Conservation (phyloP, 2,888 invertebrate genomes). For the Allolobophora icterica region DNA sequence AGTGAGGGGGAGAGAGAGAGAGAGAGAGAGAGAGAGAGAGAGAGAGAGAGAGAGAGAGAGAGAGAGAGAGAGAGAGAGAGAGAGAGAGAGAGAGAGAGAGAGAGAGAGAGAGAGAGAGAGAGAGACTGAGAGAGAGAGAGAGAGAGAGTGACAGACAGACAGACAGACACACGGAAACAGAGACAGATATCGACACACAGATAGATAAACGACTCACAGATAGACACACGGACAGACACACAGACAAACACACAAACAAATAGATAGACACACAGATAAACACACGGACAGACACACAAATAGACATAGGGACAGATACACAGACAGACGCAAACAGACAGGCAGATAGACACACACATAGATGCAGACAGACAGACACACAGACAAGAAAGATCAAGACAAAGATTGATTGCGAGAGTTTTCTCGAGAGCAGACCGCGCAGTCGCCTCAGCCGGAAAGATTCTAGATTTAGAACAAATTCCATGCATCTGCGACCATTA, state of each 20-base stretch:
- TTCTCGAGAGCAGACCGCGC: not conserved
- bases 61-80: too few relatives aligned
- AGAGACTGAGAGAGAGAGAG: too few relatives aligned
- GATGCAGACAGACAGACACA: not conserved
- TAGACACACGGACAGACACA: not conserved
- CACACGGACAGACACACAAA: not conserved
- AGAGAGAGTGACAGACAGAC: too few relatives aligned
- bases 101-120: too few relatives aligned
- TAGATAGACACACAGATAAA: not conserved
- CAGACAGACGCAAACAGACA: not conserved
- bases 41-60: too few relatives aligned
- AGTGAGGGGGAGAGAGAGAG: too few relatives aligned
- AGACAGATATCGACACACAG: too few relatives aligned
- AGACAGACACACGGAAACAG: too few relatives aligned
- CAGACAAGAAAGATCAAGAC: not conserved
- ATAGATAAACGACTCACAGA: too few relatives aligned
- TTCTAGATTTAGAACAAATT: slow-evolving; percentile 5
- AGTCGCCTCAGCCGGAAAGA: not conserved
- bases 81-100: too few relatives aligned
- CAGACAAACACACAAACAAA: not conserved
- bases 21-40: too few relatives aligned
- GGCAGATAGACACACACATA: not conserved
- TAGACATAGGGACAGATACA: not conserved
- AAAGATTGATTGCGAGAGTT: not conserved
- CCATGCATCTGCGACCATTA: not conserved